Evolutionary conservation across 2,797 vertebrate genomes (phyloP).

Genomic region (Hydrolagus colliei): DNA sequence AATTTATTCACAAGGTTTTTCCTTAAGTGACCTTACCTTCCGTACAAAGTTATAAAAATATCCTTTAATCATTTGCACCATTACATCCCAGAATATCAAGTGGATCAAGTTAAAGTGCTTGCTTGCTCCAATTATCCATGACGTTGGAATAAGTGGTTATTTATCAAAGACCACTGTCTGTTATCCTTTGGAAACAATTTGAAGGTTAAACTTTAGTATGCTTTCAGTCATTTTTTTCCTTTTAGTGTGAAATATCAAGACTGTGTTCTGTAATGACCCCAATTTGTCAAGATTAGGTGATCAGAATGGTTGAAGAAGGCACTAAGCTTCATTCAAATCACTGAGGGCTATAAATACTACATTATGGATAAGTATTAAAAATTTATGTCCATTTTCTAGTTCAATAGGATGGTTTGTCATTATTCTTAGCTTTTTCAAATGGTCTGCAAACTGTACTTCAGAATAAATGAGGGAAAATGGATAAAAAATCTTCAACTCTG

Average conservation of each 20-base stretch:
- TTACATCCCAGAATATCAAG: not conserved
- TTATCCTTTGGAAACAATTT: constrained; percentile 43
- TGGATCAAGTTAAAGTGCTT: constrained; percentile 6
- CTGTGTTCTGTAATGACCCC: constrained; percentile 41
- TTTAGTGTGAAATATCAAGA: constrained; percentile 43
- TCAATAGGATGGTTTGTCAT: constrained; percentile 39
- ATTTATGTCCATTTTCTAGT: constrained; percentile 50
- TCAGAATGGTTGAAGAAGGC: constrained; percentile 40
- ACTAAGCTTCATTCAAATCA: constrained; percentile 39
- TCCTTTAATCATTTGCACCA: not conserved
- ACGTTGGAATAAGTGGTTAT: constrained; percentile 41
- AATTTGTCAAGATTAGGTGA: constrained; percentile 53
- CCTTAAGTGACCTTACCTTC: not conserved
- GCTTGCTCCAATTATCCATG: constrained; percentile 36
- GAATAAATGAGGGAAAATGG: not conserved
- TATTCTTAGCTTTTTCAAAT: constrained; percentile 2
- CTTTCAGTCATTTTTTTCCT: constrained; percentile 42
- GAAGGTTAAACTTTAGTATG: constrained; percentile 43
- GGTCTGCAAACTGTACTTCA: not conserved
- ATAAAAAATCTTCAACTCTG: not conserved
- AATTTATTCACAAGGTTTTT: not conserved
- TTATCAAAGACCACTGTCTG: constrained; percentile 42
- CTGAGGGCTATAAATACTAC: constrained; percentile 44
- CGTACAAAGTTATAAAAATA: not conserved
- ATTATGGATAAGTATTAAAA: constrained; percentile 49